Base-by-base conservation (phyloP, 2,888 invertebrate species). In the Melinopterus prodromus region DNA sequence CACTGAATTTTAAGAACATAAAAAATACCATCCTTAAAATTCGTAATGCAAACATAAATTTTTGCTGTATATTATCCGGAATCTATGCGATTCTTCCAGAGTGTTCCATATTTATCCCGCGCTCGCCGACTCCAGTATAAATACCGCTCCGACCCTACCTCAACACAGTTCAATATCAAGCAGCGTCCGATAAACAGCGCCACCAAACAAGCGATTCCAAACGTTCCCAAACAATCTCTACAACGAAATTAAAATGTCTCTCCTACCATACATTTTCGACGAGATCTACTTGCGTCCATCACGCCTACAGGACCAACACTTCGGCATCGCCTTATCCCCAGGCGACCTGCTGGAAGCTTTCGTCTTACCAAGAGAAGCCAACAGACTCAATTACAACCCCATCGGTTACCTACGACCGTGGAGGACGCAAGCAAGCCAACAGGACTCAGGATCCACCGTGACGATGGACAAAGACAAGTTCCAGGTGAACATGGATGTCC, bases 401-500 rank as follows among this genome's bases (percentile, higher is more conserved):
- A 35, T 71, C 7, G 71, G 71, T 6, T 78, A 78, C 76, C 78
- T 78, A n/a, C 86, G 91, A 78, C 91, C 91, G 0, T 91, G 91
- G 91, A 86, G 90, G 37, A 85, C 90, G 76, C 84, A 91, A 16
- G 89, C 91, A 78, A 96, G 76, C 94, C 94, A 88, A 71, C 89
- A 91, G 81, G 92, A 91, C 84, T 87, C 91, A 77, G 91, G 91
- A 12, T 91, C 91, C 0, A 92, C 91, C 80, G 89, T 93, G 6
- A 90, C 91, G 80, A 87, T 90, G 16, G 93, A 93, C 85, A 92
- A 92, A n/a, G 92, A 94, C 84, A 93, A 93, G 81, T 94, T 94
- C 82, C 93, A 94, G 86, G 93, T 94, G 9, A 92, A 92, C 84
- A 89, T 96, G 84, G 96, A 96, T 86, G 95, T 96, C 0, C 92